Evolutionary conservation across 2,797 vertebrate species (phyloP).

Genomic region (Siniperca scherzeri): DNA sequence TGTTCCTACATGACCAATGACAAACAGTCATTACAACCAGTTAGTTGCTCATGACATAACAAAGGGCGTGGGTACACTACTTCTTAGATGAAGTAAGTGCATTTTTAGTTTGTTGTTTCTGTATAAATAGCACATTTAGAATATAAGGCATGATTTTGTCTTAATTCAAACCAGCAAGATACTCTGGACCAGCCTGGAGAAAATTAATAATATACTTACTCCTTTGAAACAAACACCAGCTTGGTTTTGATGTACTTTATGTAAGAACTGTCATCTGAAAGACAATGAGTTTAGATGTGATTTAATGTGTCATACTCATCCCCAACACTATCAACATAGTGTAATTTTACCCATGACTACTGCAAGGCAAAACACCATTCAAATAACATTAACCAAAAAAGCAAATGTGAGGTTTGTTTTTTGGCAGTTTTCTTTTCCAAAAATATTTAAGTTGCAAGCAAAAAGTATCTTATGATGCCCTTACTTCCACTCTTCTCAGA

Average conservation of each 20-base stretch:
- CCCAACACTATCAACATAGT: neutral
- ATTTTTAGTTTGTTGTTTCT: slow-evolving; percentile 20
- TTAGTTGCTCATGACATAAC: slow-evolving; percentile 43
- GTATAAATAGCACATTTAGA: neutral
- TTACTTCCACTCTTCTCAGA: slow-evolving; percentile 82
- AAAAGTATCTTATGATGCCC: neutral
- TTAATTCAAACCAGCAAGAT: slow-evolving; percentile 5
- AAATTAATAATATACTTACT: slow-evolving; percentile 79
- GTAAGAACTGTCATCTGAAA: slow-evolving; percentile 83
- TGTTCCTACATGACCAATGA: slow-evolving; percentile 86
- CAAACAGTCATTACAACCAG: slow-evolving; percentile 79
- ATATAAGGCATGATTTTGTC: neutral
- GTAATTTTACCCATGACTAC: neutral
- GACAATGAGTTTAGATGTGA: slow-evolving; percentile 33
- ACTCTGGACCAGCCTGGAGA: slow-evolving; percentile 13
- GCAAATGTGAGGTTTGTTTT: neutral
- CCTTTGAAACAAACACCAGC: slow-evolving; percentile 85
- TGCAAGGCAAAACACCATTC: neutral
- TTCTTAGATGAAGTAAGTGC: neutral
- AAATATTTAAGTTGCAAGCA: neutral
- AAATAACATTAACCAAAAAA: neutral
- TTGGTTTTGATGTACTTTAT: slow-evolving; percentile 87
- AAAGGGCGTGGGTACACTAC: slow-evolving; percentile 19
- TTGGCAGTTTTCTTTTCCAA: neutral
- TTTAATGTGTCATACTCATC: slow-evolving; percentile 17